Conservation (phyloP, 23 tunicate genomes). For the Styela clava region DNA sequence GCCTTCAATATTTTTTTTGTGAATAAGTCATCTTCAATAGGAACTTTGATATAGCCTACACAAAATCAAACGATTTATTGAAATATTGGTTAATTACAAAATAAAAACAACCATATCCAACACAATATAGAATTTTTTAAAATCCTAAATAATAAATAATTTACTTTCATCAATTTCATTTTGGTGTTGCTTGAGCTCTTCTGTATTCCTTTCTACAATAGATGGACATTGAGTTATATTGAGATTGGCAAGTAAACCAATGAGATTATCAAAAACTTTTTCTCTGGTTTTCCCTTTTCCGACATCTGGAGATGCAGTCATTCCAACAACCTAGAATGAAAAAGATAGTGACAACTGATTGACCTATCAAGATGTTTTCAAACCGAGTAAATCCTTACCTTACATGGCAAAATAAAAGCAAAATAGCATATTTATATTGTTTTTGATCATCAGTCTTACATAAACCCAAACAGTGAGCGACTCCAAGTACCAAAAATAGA, state of each 20-base stretch:
- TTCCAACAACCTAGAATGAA: constrained; percentile 47
- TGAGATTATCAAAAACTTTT: constrained; percentile 48
- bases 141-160: not conserved
- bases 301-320: constrained; percentile 63
- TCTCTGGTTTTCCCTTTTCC: constrained; percentile 49
- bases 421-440: no score
- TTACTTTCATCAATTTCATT: constrained; percentile 54
- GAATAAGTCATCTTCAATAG: not conserved
- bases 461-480: not conserved
- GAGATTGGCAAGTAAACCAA: constrained; percentile 61
- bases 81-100: not conserved
- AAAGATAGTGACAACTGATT: no score
- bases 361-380: no score
- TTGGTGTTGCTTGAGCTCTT: constrained; percentile 28
- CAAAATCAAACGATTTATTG: not conserved
- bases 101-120: no score
- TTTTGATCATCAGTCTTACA: not conserved
- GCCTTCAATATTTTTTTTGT: constrained; percentile 19
- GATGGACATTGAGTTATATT: constrained; percentile 51
- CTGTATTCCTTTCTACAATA: constrained; percentile 10
- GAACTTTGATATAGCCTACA: constrained; percentile 5
- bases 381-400: not conserved
- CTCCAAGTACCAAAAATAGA: no score
- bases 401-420: not conserved
- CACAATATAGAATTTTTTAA: no score